Base-by-base conservation (phyloP, 1,140 invertebrate genomes). In the Sitodiplosis mosellana region DNA sequence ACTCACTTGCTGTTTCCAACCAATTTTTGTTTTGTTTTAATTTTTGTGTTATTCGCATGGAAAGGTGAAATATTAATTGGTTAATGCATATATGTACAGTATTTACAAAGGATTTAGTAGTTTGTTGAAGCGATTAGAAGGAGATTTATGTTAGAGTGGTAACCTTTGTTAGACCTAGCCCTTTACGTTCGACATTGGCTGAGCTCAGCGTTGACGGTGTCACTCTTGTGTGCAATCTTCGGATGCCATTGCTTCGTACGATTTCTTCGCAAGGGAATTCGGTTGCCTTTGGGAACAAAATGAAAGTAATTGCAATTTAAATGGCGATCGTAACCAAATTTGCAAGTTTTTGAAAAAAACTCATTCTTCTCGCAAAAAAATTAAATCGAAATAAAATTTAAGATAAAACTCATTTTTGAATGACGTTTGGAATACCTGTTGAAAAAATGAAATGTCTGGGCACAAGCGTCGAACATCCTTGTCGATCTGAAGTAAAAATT, bases 401-500 rank as follows among this genome's bases (percentile, higher is more conserved):
- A n/a, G n/a, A n/a, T n/a, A n/a, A n/a, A n/a, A n/a, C n/a, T n/a
- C n/a, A n/a, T n/a, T n/a, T n/a, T n/a, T n/a, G n/a, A n/a, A n/a
- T n/a, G n/a, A n/a, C n/a, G n/a, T n/a, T n/a, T n/a, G n/a, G 14
- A 14, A 18, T 45, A 45, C 77, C 64, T 82, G 85, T 72, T 95
- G 91, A 65, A 96, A 97, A 66, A 97, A 97, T 48, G 87, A 91
- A 61, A 98, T 90, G 62, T 96, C 92, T 43, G 93, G 92, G 69
- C 88, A 96, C 1, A 98, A 60, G 18, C 93, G 76, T 52, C 89
- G 76, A 17, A 95, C 92, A 70, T 98, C 93, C 66, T 95, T 97
- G 64, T 96, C 91, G 57, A 98, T 96, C 73, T 98, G 91, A 46
- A 92, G 64, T 10, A 98, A 63, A 53, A 64, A 64, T 69, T 98